Evolutionary conservation across 30 jellyfish, hydroid and myxozoan genomes (phyloP), one percentile per base, ranked within the genome.

Genomic region (Cassiopea andromeda): DNA sequence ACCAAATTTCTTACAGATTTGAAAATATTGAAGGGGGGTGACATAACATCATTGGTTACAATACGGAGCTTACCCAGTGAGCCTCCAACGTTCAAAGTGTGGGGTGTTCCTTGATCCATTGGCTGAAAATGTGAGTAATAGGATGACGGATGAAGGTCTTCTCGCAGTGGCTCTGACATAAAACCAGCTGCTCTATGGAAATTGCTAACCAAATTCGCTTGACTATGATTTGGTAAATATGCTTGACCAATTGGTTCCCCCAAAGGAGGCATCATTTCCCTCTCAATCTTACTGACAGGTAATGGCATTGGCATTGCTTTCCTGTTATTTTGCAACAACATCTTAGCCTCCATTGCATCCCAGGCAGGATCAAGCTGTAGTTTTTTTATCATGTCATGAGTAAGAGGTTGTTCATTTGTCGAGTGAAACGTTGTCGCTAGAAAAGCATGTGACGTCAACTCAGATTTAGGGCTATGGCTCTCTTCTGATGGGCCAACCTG

Each of bases 211-310:
- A 85, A 18, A 17, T 16, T 60, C 3, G 67, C 16, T 18, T 85
- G 87, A 68, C 60, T 87, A 6, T 50, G 54, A 18, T 18, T 57
- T 66, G 93, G 93, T 16, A 85, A 76, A 48, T 85, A 85, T 1
- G 93, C 85, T 46, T 85, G 93, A 7, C 93, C 93, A 16, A 85
- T 82, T 1, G 93, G 93, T 75, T 73, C 87, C 7, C 93, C 93
- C 14, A 49, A 78, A 0, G 93, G 93, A 17, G 93, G 93, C 82
- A 85, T 75, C 87, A 85, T 85, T 76, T 85, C 93, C 44, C 78
- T 57, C 17, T 85, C 93, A 44, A 86, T 86, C 75, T 86, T 86
- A 38, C 68, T 86, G 77, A 46, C 77, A 8, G 93, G 83, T 48
- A 86, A 27, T 47, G 70, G 83, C 93, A 75, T 75, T 5, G 93